Evolutionary conservation across 1,140 invertebrate genomes (phyloP), one percentile per base, ranked within the genome.

Genomic region (Megalonaias nervosa): DNA sequence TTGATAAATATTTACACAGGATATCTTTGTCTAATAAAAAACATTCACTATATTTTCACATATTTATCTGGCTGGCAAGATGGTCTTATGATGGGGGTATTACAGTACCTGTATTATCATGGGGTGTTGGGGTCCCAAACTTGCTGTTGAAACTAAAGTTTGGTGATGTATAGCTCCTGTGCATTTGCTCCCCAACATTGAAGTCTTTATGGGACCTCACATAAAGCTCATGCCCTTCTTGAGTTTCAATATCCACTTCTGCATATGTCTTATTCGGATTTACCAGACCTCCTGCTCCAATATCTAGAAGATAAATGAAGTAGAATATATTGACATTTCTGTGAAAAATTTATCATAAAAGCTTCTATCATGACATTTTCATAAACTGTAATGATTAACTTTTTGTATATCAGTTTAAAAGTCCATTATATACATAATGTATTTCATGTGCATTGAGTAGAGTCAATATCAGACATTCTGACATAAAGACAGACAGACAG

Each of bases 91-190:
- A 48, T 48, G 38, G 6, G 38, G 38, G 4, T 48, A 61, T n/a
- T 13, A 56, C 23, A 21, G 71, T 83, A 38, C 90, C 90, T 75
- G 84, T 83, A 79, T 89, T 88, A 74, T 85, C 80, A 72, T 90
- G 90, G 61, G 89, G 89, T n/a, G 89, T 89, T 15, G 89, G 89
- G 38, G 86, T 81, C 21, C 90, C 90, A 82, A 87, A 88, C 60
- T 81, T 83, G 23, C 71, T 77, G 3, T 82, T 83, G 1, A 68
- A n/a, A 58, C 79, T 72, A 71, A 85, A 91, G 38, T 76, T 72
- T 14, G 84, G 82, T 13, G 74, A 78, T 5, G 81, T 84, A 75
- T 91, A 91, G 38, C 79, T 83, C 17, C 90, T 79, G 17, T 81
- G 80, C 17, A 86, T 76, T 69, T 84, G 81, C 67, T 91, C 90